phyloP scores from a whole-genome alignment of 2,888 invertebrate genomes.

The Cheilosia vernalis region DNA sequence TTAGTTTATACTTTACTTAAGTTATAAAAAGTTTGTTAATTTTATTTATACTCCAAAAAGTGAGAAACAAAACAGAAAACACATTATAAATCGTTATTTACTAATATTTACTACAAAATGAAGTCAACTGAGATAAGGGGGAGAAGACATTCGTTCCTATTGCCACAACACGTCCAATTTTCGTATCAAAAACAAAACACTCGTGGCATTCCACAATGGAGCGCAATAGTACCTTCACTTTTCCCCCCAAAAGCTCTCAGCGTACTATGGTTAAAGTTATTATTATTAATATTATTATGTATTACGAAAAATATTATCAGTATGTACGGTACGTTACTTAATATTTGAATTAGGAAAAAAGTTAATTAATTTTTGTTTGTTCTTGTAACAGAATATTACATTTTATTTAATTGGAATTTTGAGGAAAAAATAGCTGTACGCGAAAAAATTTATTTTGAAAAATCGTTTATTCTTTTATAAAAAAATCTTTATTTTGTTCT shows the following conservation, averaged over 20 bases:
- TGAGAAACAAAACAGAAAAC: conserved; percentile 26
- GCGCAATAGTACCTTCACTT: conserved; percentile 52
- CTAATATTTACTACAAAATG: conserved; percentile 63
- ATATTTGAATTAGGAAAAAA: conserved; percentile 67
- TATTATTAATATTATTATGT: conserved; percentile 61
- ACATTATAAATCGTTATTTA: conserved; percentile 61
- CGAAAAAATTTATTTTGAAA: conserved; percentile 35
- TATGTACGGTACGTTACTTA: conserved; percentile 82
- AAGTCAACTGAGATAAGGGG: conserved; percentile 50
- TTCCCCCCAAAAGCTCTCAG: conserved; percentile 27
- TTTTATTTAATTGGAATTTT: conserved; percentile 56
- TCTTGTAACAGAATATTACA: conserved; percentile 41
- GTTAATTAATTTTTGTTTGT: conserved; percentile 13
- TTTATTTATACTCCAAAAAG: conserved; percentile 58
- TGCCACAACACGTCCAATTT: conserved; percentile 73
- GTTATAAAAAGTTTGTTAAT: conserved; percentile 82
- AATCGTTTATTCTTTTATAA: conserved; percentile 25
- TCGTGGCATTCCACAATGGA: conserved; percentile 69
- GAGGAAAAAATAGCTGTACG: conserved; percentile 59
- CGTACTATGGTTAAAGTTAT: conserved; percentile 69
- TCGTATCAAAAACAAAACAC: conserved; percentile 49
- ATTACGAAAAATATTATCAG: conserved; percentile 72
- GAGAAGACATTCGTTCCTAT: conserved; percentile 62
- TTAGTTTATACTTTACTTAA: conserved; percentile 86
- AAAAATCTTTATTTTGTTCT: conserved; percentile 11